Evolutionary conservation across 2,113 vertebrate species (phyloP).

Genomic region (Callipepla californica): DNA sequence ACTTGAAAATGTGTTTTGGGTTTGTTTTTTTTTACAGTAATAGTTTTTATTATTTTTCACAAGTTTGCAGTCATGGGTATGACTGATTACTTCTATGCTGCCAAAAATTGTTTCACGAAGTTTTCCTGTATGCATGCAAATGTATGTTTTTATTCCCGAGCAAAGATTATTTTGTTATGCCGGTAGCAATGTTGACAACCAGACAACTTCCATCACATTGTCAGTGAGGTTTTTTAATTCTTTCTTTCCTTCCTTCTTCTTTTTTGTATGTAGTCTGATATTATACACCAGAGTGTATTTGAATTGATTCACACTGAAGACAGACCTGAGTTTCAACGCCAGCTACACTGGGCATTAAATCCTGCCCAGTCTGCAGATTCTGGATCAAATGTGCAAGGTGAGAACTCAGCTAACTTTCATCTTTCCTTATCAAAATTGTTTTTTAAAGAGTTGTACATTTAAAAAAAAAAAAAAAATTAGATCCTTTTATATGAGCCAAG

Average conservation of each 20-base stretch:
- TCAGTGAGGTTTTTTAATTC: neutral
- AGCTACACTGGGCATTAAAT: conserved; percentile 86
- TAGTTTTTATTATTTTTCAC: neutral
- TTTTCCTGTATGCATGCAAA: neutral
- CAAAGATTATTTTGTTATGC: neutral
- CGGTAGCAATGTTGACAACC: neutral
- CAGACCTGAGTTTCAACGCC: conserved; percentile 84
- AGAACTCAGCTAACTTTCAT: neutral
- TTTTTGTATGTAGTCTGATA: conserved; percentile 80
- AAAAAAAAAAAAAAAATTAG: neutral
- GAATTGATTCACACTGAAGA: conserved; percentile 90
- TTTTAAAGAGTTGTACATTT: neutral
- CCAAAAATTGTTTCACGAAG: neutral
- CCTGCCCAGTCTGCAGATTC: conserved; percentile 74
- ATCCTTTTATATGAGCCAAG: neutral
- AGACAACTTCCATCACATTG: neutral
- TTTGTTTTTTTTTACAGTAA: neutral
- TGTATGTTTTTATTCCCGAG: neutral
- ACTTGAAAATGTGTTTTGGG: neutral
- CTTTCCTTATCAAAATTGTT: neutral
- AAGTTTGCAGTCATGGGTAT: neutral
- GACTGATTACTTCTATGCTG: neutral
- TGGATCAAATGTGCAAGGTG: conserved; percentile 75
- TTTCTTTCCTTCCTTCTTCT: neutral
- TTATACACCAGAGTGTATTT: conserved; percentile 89